phyloP scores from a whole-genome alignment of 2,797 vertebrate species.

The Anguilla obscura region DNA sequence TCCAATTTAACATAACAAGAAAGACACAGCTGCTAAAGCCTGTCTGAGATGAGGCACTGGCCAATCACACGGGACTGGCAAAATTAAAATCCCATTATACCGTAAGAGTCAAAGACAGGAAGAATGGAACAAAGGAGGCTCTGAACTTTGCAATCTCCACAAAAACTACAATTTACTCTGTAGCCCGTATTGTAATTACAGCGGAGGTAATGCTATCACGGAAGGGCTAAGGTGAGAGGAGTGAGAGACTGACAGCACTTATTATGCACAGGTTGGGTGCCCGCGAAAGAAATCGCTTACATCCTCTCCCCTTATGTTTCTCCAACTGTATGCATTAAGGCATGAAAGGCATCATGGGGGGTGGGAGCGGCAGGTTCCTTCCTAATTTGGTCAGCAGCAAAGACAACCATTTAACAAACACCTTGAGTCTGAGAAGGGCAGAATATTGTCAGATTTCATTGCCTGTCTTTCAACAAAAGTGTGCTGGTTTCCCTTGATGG shows the following conservation, averaged over 20 bases:
- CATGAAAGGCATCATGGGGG: background rate
- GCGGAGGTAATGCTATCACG: constrained; percentile 25
- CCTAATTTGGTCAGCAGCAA: background rate
- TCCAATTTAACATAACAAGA: constrained; percentile 26
- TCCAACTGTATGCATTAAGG: background rate
- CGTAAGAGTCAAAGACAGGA: constrained; percentile 18
- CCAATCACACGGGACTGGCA: constrained; percentile 30
- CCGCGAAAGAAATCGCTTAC: constrained; percentile 26
- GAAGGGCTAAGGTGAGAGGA: constrained; percentile 1
- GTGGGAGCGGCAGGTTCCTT: background rate
- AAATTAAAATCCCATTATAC: constrained; percentile 29
- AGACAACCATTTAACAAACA: background rate
- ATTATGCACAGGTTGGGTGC: background rate
- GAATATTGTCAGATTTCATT: background rate
- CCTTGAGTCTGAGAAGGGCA: background rate
- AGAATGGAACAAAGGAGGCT: constrained; percentile 29
- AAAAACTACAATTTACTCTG: constrained; percentile 44
- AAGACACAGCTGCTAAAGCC: background rate
- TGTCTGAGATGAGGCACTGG: background rate
- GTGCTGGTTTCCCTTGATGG: background rate
- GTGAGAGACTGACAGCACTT: constrained; percentile 39
- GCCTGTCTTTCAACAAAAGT: background rate
- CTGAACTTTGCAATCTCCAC: constrained; percentile 34
- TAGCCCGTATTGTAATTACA: constrained; percentile 39
- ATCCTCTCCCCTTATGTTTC: constrained; percentile 7